A percentile compares a stretch with the other conserved stretches of the same genome.
phyloP scores from a whole-genome alignment of 2,113 vertebrate genomes.

The Desmodus rotundus region DNA sequence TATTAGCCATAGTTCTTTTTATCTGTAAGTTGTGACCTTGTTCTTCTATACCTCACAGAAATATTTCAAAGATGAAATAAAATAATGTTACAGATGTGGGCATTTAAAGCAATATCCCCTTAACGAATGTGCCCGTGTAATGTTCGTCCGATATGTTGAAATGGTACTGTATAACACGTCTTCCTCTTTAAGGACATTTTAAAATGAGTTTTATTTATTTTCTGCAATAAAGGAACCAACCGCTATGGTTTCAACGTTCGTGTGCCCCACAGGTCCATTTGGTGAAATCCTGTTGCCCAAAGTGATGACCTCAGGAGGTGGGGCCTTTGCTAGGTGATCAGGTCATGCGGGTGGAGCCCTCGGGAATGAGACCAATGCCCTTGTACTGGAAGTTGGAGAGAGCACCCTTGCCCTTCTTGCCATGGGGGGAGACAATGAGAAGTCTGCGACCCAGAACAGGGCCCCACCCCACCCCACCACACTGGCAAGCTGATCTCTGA shows the following conservation, averaged over 20 bases:
- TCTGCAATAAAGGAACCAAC: background rate
- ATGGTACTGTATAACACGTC: background rate
- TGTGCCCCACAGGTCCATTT: background rate
- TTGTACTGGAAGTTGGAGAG: background rate
- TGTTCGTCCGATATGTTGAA: background rate
- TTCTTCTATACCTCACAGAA: background rate
- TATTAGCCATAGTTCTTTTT: background rate
- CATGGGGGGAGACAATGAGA: background rate
- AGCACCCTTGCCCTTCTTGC: background rate
- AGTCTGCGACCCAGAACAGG: background rate
- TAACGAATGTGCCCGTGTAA: background rate
- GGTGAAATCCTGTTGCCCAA: background rate
- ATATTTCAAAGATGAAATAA: background rate
- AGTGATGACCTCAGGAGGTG: background rate
- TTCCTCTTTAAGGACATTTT: background rate
- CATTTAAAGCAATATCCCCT: background rate
- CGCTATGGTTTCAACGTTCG: background rate
- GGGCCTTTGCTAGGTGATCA: background rate
- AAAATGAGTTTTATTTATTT: background rate
- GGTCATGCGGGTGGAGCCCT: background rate
- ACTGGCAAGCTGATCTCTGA: background rate
- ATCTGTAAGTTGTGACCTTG: background rate
- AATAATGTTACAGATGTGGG: background rate
- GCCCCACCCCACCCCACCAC: background rate
- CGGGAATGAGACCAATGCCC: too few species aligned